phyloP scores from a whole-genome alignment of 2,797 vertebrate species.

The Streptopelia turtur region DNA sequence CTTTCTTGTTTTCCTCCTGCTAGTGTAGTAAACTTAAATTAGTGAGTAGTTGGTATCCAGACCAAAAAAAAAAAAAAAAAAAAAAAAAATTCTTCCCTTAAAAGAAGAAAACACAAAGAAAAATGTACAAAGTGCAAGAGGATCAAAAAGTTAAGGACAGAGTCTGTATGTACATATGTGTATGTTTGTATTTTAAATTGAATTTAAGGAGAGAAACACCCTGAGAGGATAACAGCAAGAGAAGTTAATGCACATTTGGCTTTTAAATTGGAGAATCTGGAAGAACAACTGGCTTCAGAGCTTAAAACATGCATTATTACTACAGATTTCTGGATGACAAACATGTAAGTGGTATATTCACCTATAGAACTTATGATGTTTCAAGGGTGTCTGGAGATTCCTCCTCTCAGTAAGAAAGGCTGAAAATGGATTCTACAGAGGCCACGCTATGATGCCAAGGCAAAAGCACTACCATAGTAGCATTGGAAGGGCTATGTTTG shows the following conservation, averaged over 20 bases:
- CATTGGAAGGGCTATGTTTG: background rate
- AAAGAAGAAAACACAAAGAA: background rate
- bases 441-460: background rate
- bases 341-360: background rate
- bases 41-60: background rate
- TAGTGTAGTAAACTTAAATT: constrained; percentile 48
- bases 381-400: background rate
- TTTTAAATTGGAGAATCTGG: constrained; percentile 10
- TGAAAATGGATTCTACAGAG: background rate
- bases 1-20: background rate
- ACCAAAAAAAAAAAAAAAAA: background rate
- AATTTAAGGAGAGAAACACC: background rate
- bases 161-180: background rate
- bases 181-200: background rate
- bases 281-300: constrained; percentile 1
- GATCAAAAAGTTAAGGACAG: background rate
- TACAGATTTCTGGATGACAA: constrained; percentile 33
- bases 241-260: background rate
- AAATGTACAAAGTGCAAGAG: background rate
- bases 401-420: background rate
- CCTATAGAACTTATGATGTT: constrained; percentile 4
- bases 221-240: background rate
- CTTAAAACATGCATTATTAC: background rate
- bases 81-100: background rate
- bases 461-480: background rate